Evolutionary conservation across 1,140 invertebrate genomes (phyloP), one percentile per base, ranked within the genome.

Genomic region (Drosophila neocordata): DNA sequence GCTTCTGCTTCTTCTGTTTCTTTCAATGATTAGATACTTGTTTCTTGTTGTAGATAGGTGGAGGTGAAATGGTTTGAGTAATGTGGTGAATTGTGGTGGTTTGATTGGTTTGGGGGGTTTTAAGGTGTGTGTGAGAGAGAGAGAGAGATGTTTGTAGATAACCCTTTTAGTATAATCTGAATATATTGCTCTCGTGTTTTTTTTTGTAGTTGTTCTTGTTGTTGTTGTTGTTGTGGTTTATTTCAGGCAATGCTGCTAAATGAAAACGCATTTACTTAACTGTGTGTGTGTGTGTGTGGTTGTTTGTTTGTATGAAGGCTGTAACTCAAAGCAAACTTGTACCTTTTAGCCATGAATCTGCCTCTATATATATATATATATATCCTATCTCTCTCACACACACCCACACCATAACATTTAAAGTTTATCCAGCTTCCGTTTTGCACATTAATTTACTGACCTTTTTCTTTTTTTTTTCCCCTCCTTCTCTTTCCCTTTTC

Each of bases 401-500:
- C 27, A 57, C 24, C 41, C 20, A 18, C 20, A n/a, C 8, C 2
- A 37, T 22, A 44, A 69, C 69, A 74, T 74, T 73, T 69, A 84
- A 80, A 80, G 81, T 85, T 84, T 85, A 85, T 77, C 69, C 81
- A 67, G 53, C 53, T 61, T 66, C 81, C 69, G 64, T 74, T 81
- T 78, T 85, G 77, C 82, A 87, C 82, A 85, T 85, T 85, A 87
- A 87, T 85, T 85, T 87, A 85, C 78, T 87, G 82, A 85, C 82
- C 81, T 85, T 81, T 85, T 48, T 44, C 13, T 44, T 13, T 15
- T 15, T 15, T 41, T 1, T 5, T 41, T 44, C n/a, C n/a, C n/a
- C n/a, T 41, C 7, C 22, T 24, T 24, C 4, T 24, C 22, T 1
- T 24, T 24, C 4, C 4, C 2, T 24, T 9, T 15, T 8, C 20